A percentile compares a stretch with the other conserved stretches of the same genome.
phyloP scores from a whole-genome alignment of 2,888 invertebrate species.

The Mimachlamys varia region DNA sequence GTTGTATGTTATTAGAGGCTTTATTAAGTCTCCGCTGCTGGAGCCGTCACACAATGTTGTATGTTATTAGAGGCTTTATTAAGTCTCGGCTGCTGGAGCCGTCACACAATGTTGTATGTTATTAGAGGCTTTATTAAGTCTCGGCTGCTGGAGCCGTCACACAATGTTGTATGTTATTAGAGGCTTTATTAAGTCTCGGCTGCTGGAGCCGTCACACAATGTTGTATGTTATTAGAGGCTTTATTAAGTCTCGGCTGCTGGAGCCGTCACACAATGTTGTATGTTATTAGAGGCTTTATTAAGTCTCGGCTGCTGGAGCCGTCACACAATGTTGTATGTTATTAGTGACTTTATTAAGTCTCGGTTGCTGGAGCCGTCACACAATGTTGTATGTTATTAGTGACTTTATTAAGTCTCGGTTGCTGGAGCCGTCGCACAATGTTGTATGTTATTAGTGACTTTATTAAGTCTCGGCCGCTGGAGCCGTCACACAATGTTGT shows the following conservation, averaged over 20 bases:
- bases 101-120: conserved; percentile 95
- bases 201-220: conserved; percentile 98
- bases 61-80: conserved; percentile 67
- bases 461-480: conserved; percentile 89
- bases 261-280: conserved; percentile 98
- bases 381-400: conserved; percentile 88
- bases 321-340: conserved; percentile 95
- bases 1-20: conserved; percentile 65
- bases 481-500: conserved; percentile 98
- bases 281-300: conserved; percentile 67
- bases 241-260: conserved; percentile 89
- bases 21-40: conserved; percentile 90
- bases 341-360: too few species aligned
- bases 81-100: conserved; percentile 97
- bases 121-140: too few species aligned
- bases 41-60: conserved; percentile 98
- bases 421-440: conserved; percentile 98
- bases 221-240: conserved; percentile 84
- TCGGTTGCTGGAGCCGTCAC: conserved; percentile 98
- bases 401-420: conserved; percentile 83
- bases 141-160: conserved; percentile 98
- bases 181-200: conserved; percentile 83
- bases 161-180: conserved; percentile 88
- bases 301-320: conserved; percentile 97
- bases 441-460: conserved; percentile 84